Conservation (phyloP, 2,888 invertebrate species). For the Drosophila buzzatii region DNA sequence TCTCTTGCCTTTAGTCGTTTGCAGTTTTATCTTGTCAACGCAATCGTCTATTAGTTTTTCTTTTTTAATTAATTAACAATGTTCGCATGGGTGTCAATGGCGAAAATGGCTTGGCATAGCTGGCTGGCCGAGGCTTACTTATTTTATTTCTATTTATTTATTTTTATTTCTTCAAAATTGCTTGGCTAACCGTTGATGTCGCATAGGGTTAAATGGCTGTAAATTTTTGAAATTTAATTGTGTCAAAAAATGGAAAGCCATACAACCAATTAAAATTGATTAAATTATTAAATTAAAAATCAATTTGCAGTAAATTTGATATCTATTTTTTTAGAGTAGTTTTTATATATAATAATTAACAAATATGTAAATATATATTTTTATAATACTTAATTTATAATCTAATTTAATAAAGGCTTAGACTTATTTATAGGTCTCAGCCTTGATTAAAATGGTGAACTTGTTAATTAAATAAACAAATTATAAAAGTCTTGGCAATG, state of each 20-base stretch:
- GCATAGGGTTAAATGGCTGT: constrained; percentile 14
- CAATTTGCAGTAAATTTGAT: background rate
- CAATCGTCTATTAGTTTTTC: constrained; percentile 73
- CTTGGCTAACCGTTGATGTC: constrained; percentile 5
- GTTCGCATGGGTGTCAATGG: constrained; percentile 77
- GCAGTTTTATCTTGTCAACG: constrained; percentile 75
- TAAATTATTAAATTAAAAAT: background rate
- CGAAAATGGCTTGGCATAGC: constrained; percentile 53
- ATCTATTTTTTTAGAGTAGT: background rate
- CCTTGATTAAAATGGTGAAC: background rate
- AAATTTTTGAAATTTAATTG: constrained; percentile 26
- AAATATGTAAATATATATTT: too few species aligned
- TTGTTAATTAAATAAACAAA: background rate
- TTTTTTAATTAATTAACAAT: constrained; percentile 77
- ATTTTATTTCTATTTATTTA: constrained; percentile 18
- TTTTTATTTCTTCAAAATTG: constrained; percentile 21
- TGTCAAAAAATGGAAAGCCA: constrained; percentile 28
- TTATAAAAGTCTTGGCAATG: too few species aligned
- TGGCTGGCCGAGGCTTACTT: constrained; percentile 27
- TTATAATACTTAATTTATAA: too few species aligned
- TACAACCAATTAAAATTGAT: background rate
- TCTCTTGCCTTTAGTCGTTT: constrained; percentile 49
- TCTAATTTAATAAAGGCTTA: background rate
- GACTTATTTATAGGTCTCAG: background rate
- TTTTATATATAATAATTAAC: background rate